phyloP scores from a whole-genome alignment of 2,888 invertebrate species.

The Caenorhabditis auriculariae region DNA sequence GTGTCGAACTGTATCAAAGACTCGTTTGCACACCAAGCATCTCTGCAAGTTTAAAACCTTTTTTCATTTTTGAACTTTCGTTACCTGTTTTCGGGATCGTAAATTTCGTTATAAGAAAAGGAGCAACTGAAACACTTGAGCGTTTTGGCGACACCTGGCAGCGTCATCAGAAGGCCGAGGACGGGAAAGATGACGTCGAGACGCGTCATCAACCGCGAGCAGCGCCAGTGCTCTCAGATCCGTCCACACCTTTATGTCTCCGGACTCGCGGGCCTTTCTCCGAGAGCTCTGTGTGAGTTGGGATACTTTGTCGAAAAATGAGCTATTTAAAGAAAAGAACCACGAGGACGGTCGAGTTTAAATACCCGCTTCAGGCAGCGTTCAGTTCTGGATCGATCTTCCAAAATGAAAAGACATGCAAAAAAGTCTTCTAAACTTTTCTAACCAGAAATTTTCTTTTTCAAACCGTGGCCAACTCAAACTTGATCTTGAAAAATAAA shows the following conservation, averaged over 20 bases:
- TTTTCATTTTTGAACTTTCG: background rate
- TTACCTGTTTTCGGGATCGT: slow-evolving; percentile 53
- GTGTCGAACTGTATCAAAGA: slow-evolving; percentile 44
- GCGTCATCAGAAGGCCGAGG: slow-evolving; percentile 2
- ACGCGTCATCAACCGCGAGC: slow-evolving; percentile 46
- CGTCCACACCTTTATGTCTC: slow-evolving; percentile 47
- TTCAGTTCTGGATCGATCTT: too few relatives aligned
- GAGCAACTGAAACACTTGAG: slow-evolving; percentile 56
- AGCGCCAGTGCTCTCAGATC: slow-evolving; percentile 41
- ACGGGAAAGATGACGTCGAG: slow-evolving; percentile 37
- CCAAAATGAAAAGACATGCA: too few relatives aligned
- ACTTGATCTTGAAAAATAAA: too few relatives aligned
- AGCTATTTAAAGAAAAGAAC: too few relatives aligned
- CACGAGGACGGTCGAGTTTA: too few relatives aligned
- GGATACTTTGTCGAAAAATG: too few relatives aligned
- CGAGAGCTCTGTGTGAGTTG: slow-evolving; percentile 45
- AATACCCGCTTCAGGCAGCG: too few relatives aligned
- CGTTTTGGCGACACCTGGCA: slow-evolving; percentile 1
- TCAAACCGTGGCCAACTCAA: too few relatives aligned
- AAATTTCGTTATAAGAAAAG: slow-evolving; percentile 58
- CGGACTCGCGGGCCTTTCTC: slow-evolving; percentile 43
- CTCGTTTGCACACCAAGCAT: slow-evolving; percentile 60
- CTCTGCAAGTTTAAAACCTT: slow-evolving; percentile 26
- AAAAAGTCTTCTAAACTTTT: too few relatives aligned
- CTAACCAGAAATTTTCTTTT: too few relatives aligned